Evolutionary conservation across 2,888 invertebrate genomes (phyloP).

Genomic region (Cataglyphis livida): DNA sequence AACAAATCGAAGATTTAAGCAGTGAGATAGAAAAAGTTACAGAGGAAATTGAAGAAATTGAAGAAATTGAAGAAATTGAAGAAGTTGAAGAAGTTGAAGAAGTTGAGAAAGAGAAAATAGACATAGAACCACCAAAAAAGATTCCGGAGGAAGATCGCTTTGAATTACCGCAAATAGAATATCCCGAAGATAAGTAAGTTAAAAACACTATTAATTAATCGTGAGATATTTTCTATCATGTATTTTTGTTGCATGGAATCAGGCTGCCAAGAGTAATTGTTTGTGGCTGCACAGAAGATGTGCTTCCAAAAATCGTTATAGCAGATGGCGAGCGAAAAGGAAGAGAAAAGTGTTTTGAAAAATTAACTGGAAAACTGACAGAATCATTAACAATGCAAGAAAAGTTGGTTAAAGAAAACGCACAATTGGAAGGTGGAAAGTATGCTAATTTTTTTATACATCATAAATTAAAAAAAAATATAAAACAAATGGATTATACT

Average conservation of each 20-base stretch:
- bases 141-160: slow-evolving; percentile 68
- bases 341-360: slow-evolving; percentile 76
- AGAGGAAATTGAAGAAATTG: slow-evolving; percentile 20
- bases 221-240: slow-evolving; percentile 10
- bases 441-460: slow-evolving; percentile 78
- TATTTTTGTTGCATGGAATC: slow-evolving; percentile 33
- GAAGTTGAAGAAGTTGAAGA: slow-evolving; percentile 1
- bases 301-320: slow-evolving; percentile 87
- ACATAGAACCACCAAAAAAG: background rate
- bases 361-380: slow-evolving; percentile 87
- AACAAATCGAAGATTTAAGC: background rate
- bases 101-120: background rate
- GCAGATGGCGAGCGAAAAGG: slow-evolving; percentile 85
- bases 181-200: slow-evolving; percentile 81
- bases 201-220: background rate
- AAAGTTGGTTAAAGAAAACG: slow-evolving; percentile 89
- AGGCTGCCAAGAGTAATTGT: slow-evolving; percentile 87
- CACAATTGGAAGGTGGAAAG: slow-evolving; percentile 90
- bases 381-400: slow-evolving; percentile 90
- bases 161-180: slow-evolving; percentile 78
- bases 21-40: background rate
- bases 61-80: slow-evolving; percentile 11
- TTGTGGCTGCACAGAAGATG: slow-evolving; percentile 86
- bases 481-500: background rate
- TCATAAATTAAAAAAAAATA: background rate